Evolutionary conservation across 2,888 invertebrate genomes (phyloP), one percentile per base, ranked within the genome.

Genomic region (Euzophera pinguis): DNA sequence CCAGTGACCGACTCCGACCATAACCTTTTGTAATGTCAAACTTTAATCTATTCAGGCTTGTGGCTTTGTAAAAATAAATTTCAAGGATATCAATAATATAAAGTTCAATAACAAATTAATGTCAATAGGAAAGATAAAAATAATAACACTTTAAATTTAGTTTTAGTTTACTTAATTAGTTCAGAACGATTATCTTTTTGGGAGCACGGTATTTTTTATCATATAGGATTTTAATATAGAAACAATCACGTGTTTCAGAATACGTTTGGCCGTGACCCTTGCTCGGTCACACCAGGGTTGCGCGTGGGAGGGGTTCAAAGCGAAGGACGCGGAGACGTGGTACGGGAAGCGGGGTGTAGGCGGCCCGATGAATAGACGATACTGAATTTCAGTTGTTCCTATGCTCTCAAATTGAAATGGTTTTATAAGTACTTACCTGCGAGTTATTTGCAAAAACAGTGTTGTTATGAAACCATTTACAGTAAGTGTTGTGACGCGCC

Each of bases 221-320:
- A 32, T 32, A 27, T 17, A 32, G n/a, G 38, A 38, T 39, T 49
- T 49, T 16, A 35, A 51, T 5, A 43, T 66, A 58, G 64, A 67
- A 69, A 69, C 64, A 64, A 55, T 67, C 74, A 76, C 75, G 75
- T 78, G 77, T 61, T 77, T 73, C 66, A 60, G 72, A 83, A 79
- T 84, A 78, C 72, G 64, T 66, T 67, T 74, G 90, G 71, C 90
- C 89, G 67, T 88, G 90, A 89, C 86, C 89, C 80, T 71, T 58
- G 75, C 71, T 74, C 82, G 85, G 86, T 87, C 84, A 86, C 62
- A 69, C 62, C 68, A 64, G 59, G 61, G 64, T 64, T 62, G 63
- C 51, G 66, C 60, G 70, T 65, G 71, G 75, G 71, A 61, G 61
- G 68, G 69, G 70, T 71, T 72, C 63, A 69, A 60, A 67, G 65